Percentiles rank a stretch among this genome's conserved stretches.
phyloP scores from a whole-genome alignment of 2,888 invertebrate species.

The Ennomos erosarius region DNA sequence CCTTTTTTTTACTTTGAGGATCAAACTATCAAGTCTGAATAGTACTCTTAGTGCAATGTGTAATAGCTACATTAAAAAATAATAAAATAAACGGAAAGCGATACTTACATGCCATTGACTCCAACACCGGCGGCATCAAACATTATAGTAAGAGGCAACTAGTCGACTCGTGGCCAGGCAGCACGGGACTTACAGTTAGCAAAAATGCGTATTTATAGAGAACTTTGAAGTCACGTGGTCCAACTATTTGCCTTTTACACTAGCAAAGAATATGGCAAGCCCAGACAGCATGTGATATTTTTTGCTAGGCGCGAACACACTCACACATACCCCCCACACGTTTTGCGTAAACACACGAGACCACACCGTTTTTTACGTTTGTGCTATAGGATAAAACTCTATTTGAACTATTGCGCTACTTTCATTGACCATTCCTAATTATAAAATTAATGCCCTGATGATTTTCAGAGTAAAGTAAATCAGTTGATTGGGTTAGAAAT shows the following conservation, averaged over 20 bases:
- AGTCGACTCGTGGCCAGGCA: no score
- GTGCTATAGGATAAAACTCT: constrained; percentile 64
- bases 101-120: constrained; percentile 73
- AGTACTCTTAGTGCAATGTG: constrained; percentile 7
- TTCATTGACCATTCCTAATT: neutral
- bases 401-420: neutral
- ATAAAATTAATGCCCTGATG: neutral
- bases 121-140: constrained; percentile 75
- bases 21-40: no score
- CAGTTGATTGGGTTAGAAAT: no score
- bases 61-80: constrained; percentile 27
- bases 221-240: no score
- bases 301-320: constrained; percentile 52
- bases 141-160: neutral
- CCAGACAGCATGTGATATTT: constrained; percentile 2
- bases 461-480: no score
- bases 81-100: constrained; percentile 47
- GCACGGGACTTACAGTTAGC: no score
- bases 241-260: neutral
- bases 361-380: constrained; percentile 64
- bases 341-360: constrained; percentile 50
- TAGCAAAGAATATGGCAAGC: constrained; percentile 15
- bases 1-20: no score
- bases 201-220: no score
- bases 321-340: constrained; percentile 44